Conservation (phyloP, 2,113 vertebrate genomes). For the Ranitomeya imitator region DNA sequence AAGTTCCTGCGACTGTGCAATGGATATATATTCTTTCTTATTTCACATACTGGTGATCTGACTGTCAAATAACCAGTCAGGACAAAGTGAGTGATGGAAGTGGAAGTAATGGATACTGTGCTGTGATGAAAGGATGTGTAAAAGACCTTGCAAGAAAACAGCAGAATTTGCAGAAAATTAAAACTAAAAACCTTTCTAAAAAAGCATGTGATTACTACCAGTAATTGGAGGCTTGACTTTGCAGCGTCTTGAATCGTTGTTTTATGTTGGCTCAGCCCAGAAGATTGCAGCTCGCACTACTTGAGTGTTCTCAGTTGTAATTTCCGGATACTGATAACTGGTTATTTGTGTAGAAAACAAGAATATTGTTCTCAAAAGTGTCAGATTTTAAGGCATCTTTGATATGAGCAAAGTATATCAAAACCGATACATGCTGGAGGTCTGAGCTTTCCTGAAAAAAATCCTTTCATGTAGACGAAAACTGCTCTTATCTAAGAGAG, state of each 20-base stretch:
- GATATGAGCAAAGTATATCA: background rate
- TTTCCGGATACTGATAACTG: conserved; percentile 21
- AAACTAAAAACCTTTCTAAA: background rate
- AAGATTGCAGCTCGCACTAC: background rate
- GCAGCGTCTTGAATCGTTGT: background rate
- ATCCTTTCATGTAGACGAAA: conserved; percentile 34
- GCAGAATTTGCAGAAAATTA: background rate
- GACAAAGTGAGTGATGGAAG: no score
- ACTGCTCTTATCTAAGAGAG: conserved; percentile 35
- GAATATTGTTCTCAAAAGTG: background rate
- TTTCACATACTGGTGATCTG: no score
- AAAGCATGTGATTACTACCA: background rate
- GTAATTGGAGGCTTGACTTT: background rate
- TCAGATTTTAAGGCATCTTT: background rate
- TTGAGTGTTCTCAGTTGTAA: background rate
- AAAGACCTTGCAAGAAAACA: background rate
- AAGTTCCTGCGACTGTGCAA: no score
- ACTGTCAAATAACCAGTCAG: no score
- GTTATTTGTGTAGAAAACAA: conserved; percentile 15
- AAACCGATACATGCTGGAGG: background rate
- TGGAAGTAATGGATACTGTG: no score
- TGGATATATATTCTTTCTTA: no score
- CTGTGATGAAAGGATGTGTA: no score
- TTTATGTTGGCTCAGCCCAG: background rate
- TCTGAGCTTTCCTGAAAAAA: conserved; percentile 39